These are phyloP conservation scores for Syngnathus rostellatus DNA, from an alignment of 2,797 vertebrate species.

Conservation along the genomic window DNA sequence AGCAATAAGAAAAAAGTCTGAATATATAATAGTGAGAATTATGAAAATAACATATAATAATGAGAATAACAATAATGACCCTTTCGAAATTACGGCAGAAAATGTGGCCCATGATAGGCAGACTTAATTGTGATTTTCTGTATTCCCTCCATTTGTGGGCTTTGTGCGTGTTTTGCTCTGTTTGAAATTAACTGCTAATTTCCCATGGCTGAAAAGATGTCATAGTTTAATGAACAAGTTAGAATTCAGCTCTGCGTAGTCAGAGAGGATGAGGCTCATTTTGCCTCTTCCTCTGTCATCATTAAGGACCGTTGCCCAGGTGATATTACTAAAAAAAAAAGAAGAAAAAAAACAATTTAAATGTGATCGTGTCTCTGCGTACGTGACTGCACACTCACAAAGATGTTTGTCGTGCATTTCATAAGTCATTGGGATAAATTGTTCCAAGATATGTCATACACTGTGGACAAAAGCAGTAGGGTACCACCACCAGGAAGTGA, in stretches of 20 bases:
- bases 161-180: constrained; percentile 11
- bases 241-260: constrained; percentile 31
- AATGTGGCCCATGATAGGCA: neutral
- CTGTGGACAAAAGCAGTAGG: neutral
- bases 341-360: constrained; percentile 21
- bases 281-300: constrained; percentile 13
- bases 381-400: neutral
- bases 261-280: constrained; percentile 7
- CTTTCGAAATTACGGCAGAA: neutral
- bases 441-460: neutral
- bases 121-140: neutral
- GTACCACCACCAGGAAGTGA: no score
- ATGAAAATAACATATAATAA: neutral
- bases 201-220: constrained; percentile 22
- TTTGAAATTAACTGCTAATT: constrained; percentile 34
- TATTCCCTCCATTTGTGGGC: neutral
- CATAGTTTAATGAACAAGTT: constrained; percentile 40
- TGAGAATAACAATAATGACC: neutral
- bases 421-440: neutral
- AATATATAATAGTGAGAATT: neutral
- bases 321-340: constrained; percentile 29
- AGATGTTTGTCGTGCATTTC: neutral
- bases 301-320: constrained; percentile 13
- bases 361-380: neutral
- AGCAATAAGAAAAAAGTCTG: neutral